Conservation (phyloP, 1,140 invertebrate genomes). For the silkworm (Bombyx mori) region ASM3026992v2 NC_085118.1:7528001-7528500, state of each 20-base stretch:
- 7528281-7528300: neutral
- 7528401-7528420: neutral
- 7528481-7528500: neutral
- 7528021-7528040: slow-evolving; percentile 37
- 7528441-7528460: neutral
- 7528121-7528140: slow-evolving; percentile 70
- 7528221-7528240: slow-evolving; percentile 43
- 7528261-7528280: slow-evolving; percentile 1
- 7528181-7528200: slow-evolving; percentile 61
- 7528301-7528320: no score
- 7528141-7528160: slow-evolving; percentile 68
- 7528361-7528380: no score
- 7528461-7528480: neutral
- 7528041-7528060: slow-evolving; percentile 55
- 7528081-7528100: slow-evolving; percentile 69
- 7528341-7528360: no score
- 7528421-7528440: neutral
- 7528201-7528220: slow-evolving; percentile 66
- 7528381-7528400: no score
- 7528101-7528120: slow-evolving; percentile 71
- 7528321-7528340: no score
- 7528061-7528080: slow-evolving; percentile 67
- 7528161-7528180: slow-evolving; percentile 71
- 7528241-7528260: slow-evolving; percentile 46
- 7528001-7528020: slow-evolving; percentile 24